phyloP scores from a whole-genome alignment of 2,797 vertebrate species.

The Thunnus albacares region DNA sequence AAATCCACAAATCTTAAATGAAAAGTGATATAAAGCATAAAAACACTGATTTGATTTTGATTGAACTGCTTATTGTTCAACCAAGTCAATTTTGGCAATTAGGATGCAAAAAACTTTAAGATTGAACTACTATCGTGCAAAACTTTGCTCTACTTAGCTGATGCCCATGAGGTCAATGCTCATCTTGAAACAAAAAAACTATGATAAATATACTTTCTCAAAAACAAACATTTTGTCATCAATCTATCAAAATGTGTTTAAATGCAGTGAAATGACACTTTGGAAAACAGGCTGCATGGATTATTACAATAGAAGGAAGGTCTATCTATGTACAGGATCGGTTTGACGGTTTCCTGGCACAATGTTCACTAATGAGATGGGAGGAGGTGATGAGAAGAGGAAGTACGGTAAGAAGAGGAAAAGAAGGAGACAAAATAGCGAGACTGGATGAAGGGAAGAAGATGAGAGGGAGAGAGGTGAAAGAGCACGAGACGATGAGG shows the following conservation, averaged over 20 bases:
- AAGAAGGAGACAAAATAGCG: neutral
- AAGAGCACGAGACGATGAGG: slow-evolving; percentile 5
- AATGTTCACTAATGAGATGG: slow-evolving; percentile 68
- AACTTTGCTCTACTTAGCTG: neutral
- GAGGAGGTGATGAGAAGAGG: neutral
- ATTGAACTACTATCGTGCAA: too few relatives aligned
- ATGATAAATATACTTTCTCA: slow-evolving; percentile 56
- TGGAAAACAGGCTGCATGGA: slow-evolving; percentile 53
- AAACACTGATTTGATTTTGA: neutral
- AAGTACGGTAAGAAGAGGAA: neutral
- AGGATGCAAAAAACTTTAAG: neutral
- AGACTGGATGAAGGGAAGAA: neutral
- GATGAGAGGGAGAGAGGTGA: neutral
- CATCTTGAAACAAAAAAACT: slow-evolving; percentile 54
- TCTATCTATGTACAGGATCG: slow-evolving; percentile 56
- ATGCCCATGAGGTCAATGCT: slow-evolving; percentile 15
- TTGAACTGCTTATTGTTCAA: neutral
- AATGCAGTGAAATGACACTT: slow-evolving; percentile 33
- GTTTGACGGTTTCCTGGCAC: slow-evolving; percentile 68
- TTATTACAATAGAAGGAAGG: slow-evolving; percentile 52
- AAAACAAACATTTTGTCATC: slow-evolving; percentile 4
- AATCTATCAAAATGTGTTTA: slow-evolving; percentile 34
- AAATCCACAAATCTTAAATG: too few relatives aligned
- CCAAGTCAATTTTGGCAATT: too few relatives aligned
- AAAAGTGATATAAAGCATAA: too few relatives aligned